Evolutionary conservation across 2,888 invertebrate genomes (phyloP).

Genomic region (Belgica antarctica): DNA sequence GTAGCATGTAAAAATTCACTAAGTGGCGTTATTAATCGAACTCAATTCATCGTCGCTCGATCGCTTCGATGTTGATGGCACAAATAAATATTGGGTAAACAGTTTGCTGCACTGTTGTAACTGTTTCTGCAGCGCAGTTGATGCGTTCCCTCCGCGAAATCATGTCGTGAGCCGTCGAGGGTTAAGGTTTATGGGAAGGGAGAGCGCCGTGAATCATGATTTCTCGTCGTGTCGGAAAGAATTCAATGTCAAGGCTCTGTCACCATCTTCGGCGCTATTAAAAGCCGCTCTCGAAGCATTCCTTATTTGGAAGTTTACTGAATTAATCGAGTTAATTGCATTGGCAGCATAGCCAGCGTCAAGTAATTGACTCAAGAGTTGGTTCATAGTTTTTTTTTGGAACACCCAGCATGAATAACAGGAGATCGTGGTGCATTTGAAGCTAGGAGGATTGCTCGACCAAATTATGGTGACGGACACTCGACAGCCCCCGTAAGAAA

Average conservation of each 20-base stretch:
- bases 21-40: background rate
- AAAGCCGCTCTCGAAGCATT: background rate
- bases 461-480: too few species aligned
- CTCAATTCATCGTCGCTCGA: background rate
- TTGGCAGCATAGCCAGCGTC: background rate
- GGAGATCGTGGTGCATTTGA: too few species aligned
- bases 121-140: background rate
- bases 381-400: background rate
- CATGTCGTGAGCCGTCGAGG: conserved; percentile 10
- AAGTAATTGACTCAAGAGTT: conserved; percentile 3
- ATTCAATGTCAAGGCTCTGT: conserved; percentile 8
- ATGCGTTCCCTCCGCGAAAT: background rate
- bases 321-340: background rate
- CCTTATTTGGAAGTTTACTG: background rate
- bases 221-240: background rate
- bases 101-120: background rate
- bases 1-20: background rate
- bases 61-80: background rate
- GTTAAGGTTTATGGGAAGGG: conserved; percentile 20
- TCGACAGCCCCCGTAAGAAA: too few species aligned
- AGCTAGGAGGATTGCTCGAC: too few species aligned
- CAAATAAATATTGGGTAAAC: background rate
- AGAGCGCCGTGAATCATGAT: background rate
- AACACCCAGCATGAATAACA: background rate
- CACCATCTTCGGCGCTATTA: background rate